Evolutionary conservation across 2,797 vertebrate species (phyloP).

Genomic region (Falco peregrinus): DNA sequence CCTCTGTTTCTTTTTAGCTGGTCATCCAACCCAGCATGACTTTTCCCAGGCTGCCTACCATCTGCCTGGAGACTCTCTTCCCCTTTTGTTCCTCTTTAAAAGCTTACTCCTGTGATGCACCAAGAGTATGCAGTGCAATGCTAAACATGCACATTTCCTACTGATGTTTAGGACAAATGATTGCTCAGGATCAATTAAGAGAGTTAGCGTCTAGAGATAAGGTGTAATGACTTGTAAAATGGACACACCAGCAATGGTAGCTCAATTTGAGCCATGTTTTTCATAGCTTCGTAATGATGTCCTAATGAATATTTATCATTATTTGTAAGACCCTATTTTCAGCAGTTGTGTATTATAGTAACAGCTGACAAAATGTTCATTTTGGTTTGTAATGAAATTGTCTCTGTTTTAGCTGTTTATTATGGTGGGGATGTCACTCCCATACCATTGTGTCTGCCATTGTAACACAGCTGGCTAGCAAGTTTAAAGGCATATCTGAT

Average conservation of each 20-base stretch:
- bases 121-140: background rate
- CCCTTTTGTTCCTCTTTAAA: conserved; percentile 13
- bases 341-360: conserved; percentile 39
- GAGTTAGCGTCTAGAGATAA: background rate
- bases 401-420: conserved; percentile 55
- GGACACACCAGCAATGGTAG: background rate
- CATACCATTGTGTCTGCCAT: conserved; percentile 15
- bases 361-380: conserved; percentile 63
- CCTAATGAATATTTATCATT: conserved; percentile 71
- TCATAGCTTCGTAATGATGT: background rate
- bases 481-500: background rate
- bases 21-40: background rate
- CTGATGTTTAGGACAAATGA: background rate
- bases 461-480: conserved; percentile 46
- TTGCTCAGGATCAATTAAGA: background rate
- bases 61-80: background rate
- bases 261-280: background rate
- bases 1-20: background rate
- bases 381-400: conserved; percentile 48
- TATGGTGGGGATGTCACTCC: conserved; percentile 34
- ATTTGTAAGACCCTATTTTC: conserved; percentile 58
- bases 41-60: conserved; percentile 15
- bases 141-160: background rate
- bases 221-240: background rate
- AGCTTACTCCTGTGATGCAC: background rate